phyloP scores from a whole-genome alignment of 2,113 vertebrate species.

The Sterrhoptilus dennistouni region DNA sequence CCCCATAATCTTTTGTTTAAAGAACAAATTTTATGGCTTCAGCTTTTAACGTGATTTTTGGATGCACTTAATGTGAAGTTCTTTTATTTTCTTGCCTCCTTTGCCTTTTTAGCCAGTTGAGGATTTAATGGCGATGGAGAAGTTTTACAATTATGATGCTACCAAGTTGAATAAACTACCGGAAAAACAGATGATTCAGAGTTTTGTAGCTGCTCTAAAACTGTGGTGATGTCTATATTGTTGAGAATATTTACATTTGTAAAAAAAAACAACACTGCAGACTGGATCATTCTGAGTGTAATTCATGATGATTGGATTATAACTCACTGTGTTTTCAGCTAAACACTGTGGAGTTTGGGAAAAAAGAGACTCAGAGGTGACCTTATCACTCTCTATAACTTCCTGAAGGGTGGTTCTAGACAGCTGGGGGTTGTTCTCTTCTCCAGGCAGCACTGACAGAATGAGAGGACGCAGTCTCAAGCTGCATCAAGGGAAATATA shows the following conservation, averaged over 20 bases:
- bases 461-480: no score
- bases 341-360: neutral
- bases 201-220: neutral
- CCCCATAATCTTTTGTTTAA: neutral
- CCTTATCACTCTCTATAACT: no score
- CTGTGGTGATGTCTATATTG: neutral
- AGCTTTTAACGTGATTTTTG: neutral
- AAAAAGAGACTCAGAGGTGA: no score
- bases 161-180: neutral
- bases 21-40: neutral
- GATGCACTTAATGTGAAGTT: neutral
- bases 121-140: neutral
- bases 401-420: no score
- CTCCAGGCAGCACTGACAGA: no score
- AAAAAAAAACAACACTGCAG: neutral
- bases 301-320: neutral
- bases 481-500: no score
- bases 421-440: no score
- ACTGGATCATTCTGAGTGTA: neutral
- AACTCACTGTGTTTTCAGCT: rapidly evolving
- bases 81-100: neutral
- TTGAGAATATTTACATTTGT: neutral
- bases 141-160: neutral
- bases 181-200: neutral
- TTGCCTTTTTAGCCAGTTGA: neutral